Evolutionary conservation across 2,113 vertebrate genomes (phyloP), one percentile per base, ranked within the genome.

Genomic region (Poicephalus gulielmi): DNA sequence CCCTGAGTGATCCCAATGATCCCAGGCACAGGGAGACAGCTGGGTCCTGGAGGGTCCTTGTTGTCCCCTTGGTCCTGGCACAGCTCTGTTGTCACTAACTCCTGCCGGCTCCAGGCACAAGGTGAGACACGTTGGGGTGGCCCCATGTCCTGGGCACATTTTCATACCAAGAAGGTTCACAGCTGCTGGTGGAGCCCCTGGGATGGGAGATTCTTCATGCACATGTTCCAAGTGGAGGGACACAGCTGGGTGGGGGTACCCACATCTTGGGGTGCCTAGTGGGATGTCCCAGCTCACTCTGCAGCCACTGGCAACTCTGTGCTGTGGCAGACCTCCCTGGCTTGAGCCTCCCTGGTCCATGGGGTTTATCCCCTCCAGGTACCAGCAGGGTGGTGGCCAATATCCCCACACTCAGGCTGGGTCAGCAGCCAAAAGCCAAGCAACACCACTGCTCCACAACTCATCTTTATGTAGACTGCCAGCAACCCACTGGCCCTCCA

Each of bases 321-420:
- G 35, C 30, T 35, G 20, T 20, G 35, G 22, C 31, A 64, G 22
- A 10, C 31, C 62, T 47, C 37, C 37, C 9, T 37, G 37, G 37
- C 60, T 37, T 6, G 60, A 82, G 10, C 19, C 11, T 25, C 53
- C 10, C n/a, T 27, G 24, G 16, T 24, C n/a, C 69, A 4, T 0
- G 0, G 13, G 10, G 7, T 10, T 30, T 1, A 4, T 44, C 30
- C 25, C 59, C 28, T 9, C 27, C 0, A 2, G 6, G 5, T 7
- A 0, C 64, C 59, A 19, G 35, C 9, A 60, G 6, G 12, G 2
- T 14, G 35, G 8, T 35, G 73, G 8, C 53, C 5, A 0, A 0
- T 9, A 17, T 63, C n/a, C 70, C 79, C 78, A 20, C 0, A 0
- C 33, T 46, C 3, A 0, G 19, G 3, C 25, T n/a, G 17, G 46